Conservation (phyloP, 53 echinoderm and acorn worm species). For the Luidia sarsii region DNA sequence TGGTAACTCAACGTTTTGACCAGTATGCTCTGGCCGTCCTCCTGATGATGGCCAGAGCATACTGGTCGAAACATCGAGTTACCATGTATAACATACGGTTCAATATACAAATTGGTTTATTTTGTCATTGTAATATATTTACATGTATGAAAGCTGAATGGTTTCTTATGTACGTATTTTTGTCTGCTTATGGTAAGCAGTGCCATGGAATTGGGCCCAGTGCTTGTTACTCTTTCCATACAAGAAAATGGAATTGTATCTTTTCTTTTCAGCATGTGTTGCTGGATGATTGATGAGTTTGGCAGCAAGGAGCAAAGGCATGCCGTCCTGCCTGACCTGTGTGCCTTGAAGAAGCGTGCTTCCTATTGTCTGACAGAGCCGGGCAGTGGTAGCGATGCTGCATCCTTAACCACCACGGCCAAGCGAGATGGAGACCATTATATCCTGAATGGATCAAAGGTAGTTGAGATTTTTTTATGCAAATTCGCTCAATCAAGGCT, state of each 20-base stretch:
- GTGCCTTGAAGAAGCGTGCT: slow-evolving; percentile 34
- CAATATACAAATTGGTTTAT: too few relatives aligned
- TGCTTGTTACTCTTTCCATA: too few relatives aligned
- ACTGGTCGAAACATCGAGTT: too few relatives aligned
- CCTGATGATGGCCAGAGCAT: too few relatives aligned
- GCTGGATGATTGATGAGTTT: slow-evolving; percentile 45
- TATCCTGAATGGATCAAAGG: slow-evolving; percentile 41
- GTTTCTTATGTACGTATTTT: neutral
- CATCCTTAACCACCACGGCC: slow-evolving; percentile 15
- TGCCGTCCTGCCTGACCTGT: slow-evolving; percentile 11
- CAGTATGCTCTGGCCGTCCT: too few relatives aligned
- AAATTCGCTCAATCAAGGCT: too few relatives aligned
- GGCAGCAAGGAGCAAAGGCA: slow-evolving; percentile 30
- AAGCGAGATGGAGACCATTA: slow-evolving; percentile 37
- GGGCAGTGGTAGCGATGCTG: slow-evolving; percentile 46
- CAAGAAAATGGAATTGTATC: neutral
- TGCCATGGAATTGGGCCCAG: neutral
- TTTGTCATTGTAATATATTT: too few relatives aligned
- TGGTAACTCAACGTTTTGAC: too few relatives aligned
- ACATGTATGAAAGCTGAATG: too few relatives aligned
- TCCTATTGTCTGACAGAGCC: slow-evolving; percentile 49
- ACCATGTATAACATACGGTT: too few relatives aligned
- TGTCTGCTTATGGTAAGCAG: too few relatives aligned
- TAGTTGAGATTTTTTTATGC: too few relatives aligned
- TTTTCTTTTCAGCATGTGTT: slow-evolving; percentile 48